Evolutionary conservation across 2,888 invertebrate genomes (phyloP).

Genomic region (Hartigia nigra): DNA sequence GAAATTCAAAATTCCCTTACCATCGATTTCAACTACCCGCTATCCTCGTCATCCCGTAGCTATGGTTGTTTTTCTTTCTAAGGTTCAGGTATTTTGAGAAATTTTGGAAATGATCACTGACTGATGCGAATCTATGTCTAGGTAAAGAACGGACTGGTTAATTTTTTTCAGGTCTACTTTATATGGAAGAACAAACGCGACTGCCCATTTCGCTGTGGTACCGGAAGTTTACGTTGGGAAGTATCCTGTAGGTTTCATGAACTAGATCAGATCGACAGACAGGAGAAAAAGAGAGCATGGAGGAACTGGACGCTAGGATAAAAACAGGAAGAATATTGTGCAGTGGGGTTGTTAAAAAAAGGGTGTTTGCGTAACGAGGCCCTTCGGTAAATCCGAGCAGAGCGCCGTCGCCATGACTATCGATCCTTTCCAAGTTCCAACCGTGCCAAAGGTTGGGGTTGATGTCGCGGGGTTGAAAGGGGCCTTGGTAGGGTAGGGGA

Average conservation of each 20-base stretch:
- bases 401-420: slow-evolving; percentile 51
- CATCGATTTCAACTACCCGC: background rate
- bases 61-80: background rate
- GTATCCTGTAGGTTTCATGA: background rate
- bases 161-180: background rate
- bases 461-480: slow-evolving; percentile 17
- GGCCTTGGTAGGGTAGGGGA: slow-evolving; percentile 8
- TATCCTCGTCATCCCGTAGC: background rate
- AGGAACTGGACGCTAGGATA: background rate
- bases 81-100: background rate
- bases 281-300: background rate
- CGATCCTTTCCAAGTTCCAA: slow-evolving; percentile 43
- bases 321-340: background rate
- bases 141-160: background rate
- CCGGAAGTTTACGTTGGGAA: background rate
- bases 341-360: background rate
- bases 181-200: background rate
- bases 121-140: background rate
- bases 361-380: slow-evolving; percentile 37
- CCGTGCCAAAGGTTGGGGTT: slow-evolving; percentile 40
- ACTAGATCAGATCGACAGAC: background rate
- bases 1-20: background rate
- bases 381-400: slow-evolving; percentile 41
- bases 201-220: background rate
- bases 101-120: background rate